Conservation (phyloP, 2,797 vertebrate genomes). For the Myiotriccus ornatus region DNA sequence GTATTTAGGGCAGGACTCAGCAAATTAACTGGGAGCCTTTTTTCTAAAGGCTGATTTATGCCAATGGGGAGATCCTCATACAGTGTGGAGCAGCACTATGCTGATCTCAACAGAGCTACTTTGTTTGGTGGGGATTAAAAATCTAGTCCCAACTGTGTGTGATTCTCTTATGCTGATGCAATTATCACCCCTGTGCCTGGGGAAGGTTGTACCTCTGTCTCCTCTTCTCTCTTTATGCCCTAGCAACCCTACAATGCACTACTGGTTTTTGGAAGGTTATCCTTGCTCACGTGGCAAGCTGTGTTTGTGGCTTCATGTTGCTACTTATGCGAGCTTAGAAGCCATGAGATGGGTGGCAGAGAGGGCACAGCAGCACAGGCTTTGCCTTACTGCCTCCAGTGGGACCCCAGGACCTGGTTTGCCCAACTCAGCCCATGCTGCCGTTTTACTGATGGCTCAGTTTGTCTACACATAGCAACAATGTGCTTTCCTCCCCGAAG, state of each 20-base stretch:
- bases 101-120: background rate
- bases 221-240: background rate
- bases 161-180: background rate
- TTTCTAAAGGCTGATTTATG: background rate
- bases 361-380: background rate
- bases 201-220: background rate
- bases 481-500: background rate
- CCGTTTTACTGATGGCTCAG: background rate
- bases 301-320: background rate
- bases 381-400: background rate
- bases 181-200: background rate
- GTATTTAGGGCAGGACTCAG: background rate
- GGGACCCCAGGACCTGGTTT: background rate
- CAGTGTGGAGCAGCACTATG: background rate
- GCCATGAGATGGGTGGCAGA: background rate
- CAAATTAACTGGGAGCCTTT: background rate
- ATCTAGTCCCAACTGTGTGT: background rate
- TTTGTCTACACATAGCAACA: background rate
- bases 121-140: background rate
- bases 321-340: background rate
- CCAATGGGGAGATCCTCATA: background rate
- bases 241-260: background rate
- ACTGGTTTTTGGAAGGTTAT: background rate
- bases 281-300: rapidly evolving
- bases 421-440: background rate